A percentile compares a stretch with the other conserved stretches of the same genome.
These are phyloP conservation scores for Apolygus lucorum DNA, from an alignment of 1,140 invertebrate species.

Conservation along the genomic window DNA sequence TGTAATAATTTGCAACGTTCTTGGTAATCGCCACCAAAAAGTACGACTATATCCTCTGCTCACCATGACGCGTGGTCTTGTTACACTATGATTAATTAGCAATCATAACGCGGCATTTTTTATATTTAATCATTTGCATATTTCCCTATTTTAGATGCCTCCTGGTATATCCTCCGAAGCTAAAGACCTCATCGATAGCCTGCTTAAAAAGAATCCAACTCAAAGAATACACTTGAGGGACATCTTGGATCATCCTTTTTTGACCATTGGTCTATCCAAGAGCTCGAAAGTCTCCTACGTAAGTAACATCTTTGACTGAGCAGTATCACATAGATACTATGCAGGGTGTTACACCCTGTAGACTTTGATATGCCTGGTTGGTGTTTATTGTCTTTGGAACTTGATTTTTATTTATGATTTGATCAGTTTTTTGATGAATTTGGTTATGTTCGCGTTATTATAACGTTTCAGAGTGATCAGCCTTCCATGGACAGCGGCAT, in stretches of 20 bases:
- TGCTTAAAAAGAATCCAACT: conserved; percentile 79
- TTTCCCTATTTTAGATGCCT: conserved; percentile 50
- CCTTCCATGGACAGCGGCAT: conserved; percentile 33
- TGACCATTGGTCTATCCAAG: conserved; percentile 35
- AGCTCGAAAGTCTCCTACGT: conserved; percentile 10
- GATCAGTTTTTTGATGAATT: too few species aligned
- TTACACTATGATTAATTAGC: too few species aligned
- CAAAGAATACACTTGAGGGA: conserved; percentile 69
- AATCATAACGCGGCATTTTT: background rate
- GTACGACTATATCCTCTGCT: too few species aligned
- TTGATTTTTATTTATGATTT: too few species aligned
- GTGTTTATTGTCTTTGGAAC: too few species aligned
- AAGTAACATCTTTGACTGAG: background rate
- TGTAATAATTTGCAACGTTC: too few species aligned
- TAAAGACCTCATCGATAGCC: conserved; percentile 70
- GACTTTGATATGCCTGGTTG: too few species aligned
- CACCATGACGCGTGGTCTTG: too few species aligned
- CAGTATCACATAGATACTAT: too few species aligned
- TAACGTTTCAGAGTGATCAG: conserved; percentile 11
- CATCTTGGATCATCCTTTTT: conserved; percentile 72
- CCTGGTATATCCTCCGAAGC: conserved; percentile 68
- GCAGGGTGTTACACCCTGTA: too few species aligned
- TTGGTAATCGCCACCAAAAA: too few species aligned
- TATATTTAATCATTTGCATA: conserved; percentile 17
- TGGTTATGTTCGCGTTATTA: too few species aligned